Evolutionary conservation across 2,113 vertebrate genomes (phyloP).

Genomic region (Mus spicilegus): DNA sequence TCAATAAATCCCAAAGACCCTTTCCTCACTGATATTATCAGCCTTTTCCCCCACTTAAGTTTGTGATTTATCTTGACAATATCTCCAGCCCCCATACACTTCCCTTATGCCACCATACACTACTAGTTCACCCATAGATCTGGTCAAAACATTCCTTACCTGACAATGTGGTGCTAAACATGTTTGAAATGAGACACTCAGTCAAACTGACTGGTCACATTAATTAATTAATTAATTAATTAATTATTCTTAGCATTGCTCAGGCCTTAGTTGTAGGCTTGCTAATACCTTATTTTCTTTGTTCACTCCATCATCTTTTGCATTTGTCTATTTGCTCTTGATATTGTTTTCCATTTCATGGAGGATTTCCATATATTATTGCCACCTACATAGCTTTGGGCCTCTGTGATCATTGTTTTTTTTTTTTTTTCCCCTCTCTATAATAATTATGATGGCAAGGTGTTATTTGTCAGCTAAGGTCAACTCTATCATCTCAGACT

Average conservation of each 20-base stretch:
- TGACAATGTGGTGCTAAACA: not conserved
- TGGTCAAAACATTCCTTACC: not conserved
- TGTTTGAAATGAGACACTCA: not conserved
- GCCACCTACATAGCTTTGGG: not conserved
- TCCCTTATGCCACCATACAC: not conserved
- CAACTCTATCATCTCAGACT: not conserved
- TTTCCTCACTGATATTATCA: not conserved
- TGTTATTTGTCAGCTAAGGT: not conserved
- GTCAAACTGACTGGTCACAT: not conserved
- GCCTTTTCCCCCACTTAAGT: not conserved
- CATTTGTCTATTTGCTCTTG: not conserved
- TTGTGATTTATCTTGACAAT: not conserved
- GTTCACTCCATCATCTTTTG: not conserved
- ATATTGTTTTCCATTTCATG: not conserved
- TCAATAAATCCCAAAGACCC: not conserved
- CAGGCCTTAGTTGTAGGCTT: not conserved
- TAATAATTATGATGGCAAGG: not conserved
- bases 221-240: slow-evolving; percentile 25
- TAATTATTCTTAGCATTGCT: not conserved
- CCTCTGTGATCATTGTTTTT: no score
- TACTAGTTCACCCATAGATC: not conserved
- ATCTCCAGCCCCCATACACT: not conserved
- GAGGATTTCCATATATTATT: not conserved
- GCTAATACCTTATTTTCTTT: not conserved
- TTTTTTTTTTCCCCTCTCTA: not conserved